phyloP scores from a whole-genome alignment of 2,888 invertebrate genomes.

The Dendrolimus houi region DNA sequence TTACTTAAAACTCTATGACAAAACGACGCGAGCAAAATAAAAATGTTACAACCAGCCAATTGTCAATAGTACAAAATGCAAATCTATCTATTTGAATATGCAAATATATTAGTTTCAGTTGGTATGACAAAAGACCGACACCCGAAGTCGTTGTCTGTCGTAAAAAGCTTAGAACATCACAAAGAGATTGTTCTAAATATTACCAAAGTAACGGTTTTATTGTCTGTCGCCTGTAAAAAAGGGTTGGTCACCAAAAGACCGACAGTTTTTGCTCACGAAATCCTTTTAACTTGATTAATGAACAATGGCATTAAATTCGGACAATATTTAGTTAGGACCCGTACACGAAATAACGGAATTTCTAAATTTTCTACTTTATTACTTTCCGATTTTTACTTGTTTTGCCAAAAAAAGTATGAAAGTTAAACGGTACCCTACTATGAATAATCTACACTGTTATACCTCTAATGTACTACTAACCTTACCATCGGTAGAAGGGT shows the following conservation, averaged over 20 bases:
- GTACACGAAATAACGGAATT: slow-evolving; percentile 24
- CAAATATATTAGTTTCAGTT: slow-evolving; percentile 51
- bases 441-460: no score
- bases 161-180: slow-evolving; percentile 61
- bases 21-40: slow-evolving; percentile 32
- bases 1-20: slow-evolving; percentile 8
- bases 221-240: slow-evolving; percentile 43
- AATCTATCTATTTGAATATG: slow-evolving; percentile 58
- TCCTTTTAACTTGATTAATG: slow-evolving; percentile 66
- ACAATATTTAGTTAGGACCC: slow-evolving; percentile 39
- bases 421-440: no score
- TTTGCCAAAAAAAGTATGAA: no score
- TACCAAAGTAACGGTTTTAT: slow-evolving; percentile 45
- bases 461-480: no score
- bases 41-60: slow-evolving; percentile 41
- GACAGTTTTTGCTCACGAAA: slow-evolving; percentile 48
- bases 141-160: slow-evolving; percentile 38
- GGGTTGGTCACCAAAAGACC: slow-evolving; percentile 47
- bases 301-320: slow-evolving; percentile 55
- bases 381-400: slow-evolving; percentile 16
- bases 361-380: slow-evolving; percentile 18
- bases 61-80: slow-evolving; percentile 48
- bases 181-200: slow-evolving; percentile 59
- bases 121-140: slow-evolving; percentile 40
- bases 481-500: no score